phyloP scores from a whole-genome alignment of 2,888 invertebrate species.

The Ashinkailepas kermadecensis region DNA sequence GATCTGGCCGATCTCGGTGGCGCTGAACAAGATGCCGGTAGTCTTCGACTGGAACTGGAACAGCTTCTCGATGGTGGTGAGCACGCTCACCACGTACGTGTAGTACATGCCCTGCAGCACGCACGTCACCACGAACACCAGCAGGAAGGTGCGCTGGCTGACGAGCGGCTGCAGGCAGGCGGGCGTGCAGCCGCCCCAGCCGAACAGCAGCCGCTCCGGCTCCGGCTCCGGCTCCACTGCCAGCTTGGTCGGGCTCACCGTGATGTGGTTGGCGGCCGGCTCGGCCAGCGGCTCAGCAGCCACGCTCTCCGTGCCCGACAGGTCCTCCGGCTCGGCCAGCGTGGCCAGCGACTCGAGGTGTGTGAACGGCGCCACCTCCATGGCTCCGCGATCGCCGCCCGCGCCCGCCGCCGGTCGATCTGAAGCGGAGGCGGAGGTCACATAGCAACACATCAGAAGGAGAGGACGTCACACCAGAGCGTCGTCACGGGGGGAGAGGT shows the following conservation, averaged over 20 bases:
- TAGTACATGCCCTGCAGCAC: conserved; percentile 68
- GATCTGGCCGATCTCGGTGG: conserved; percentile 88
- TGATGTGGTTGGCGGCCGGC: conserved; percentile 21
- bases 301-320: not conserved
- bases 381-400: conserved; percentile 23
- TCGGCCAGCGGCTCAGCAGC: not conserved
- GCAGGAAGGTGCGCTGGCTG: conserved; percentile 79
- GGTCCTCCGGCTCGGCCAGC: conserved; percentile 16
- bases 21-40: conserved; percentile 79
- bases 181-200: conserved; percentile 52
- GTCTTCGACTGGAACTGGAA: conserved; percentile 87
- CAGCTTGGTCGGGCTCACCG: not conserved
- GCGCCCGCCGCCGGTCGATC: not conserved
- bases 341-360: not conserved
- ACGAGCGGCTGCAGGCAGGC: conserved; percentile 63
- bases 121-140: conserved; percentile 55
- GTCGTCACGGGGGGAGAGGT: too few species aligned
- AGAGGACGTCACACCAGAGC: too few species aligned
- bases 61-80: conserved; percentile 85
- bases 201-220: conserved; percentile 24
- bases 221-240: conserved; percentile 23
- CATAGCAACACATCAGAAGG: too few species aligned
- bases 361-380: conserved; percentile 24
- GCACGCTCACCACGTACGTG: conserved; percentile 87
- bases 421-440: too few species aligned